These are phyloP conservation scores for Autographa gamma DNA, from an alignment of 2,888 invertebrate genomes.

Conservation along the genomic window DNA sequence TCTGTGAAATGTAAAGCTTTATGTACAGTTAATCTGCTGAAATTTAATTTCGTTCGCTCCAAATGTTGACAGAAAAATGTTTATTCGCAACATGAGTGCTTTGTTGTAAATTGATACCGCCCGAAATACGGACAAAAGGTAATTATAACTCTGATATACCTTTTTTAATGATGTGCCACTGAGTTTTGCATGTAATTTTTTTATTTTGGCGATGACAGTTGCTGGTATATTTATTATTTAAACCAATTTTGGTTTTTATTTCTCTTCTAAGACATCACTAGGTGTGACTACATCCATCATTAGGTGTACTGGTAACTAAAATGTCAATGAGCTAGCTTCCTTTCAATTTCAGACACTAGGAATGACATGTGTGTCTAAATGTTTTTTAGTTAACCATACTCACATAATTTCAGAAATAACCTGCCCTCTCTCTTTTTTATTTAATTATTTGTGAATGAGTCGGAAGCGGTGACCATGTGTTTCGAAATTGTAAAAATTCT, in stretches of 20 bases:
- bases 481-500: not conserved
- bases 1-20: slow-evolving; percentile 2
- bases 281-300: too few relatives aligned
- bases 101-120: slow-evolving; percentile 1
- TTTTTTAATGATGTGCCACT: not conserved
- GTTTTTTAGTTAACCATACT: not conserved
- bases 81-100: not conserved
- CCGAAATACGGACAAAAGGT: not conserved
- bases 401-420: not conserved
- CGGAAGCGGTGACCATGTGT: slow-evolving; percentile 32
- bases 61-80: slow-evolving; percentile 8
- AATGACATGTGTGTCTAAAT: too few relatives aligned
- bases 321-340: too few relatives aligned
- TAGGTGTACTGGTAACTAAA: too few relatives aligned
- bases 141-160: not conserved
- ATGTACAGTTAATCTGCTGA: not conserved
- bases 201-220: not conserved
- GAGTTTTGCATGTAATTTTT: not conserved
- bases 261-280: too few relatives aligned
- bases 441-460: slow-evolving; percentile 28
- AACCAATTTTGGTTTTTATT: too few relatives aligned
- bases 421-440: slow-evolving; percentile 21
- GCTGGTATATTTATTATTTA: too few relatives aligned
- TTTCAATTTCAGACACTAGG: too few relatives aligned
- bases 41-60: slow-evolving; percentile 5